Evolutionary conservation across 23 tunicate species (phyloP), one percentile per base, ranked within the genome.

Genomic region (Styela plicata): DNA sequence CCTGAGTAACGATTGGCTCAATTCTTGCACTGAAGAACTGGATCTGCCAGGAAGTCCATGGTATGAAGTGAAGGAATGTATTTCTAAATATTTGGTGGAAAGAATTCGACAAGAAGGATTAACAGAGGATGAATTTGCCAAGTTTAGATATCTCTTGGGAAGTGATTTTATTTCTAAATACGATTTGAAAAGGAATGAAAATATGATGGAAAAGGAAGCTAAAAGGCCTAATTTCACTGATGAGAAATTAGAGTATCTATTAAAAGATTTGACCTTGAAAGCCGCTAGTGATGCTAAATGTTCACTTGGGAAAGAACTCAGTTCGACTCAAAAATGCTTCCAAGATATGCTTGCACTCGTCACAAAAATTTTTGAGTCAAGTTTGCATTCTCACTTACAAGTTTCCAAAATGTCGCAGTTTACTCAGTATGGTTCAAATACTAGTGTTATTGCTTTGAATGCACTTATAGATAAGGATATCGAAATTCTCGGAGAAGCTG

Each of bases 41-140:
- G 74, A 66, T 30, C 33, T 86, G 24, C 97, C 97, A 1, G 97
- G 97, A 17, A 91, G 97, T 70, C 97, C 97, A 24, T 91, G 97
- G 97, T 63, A 86, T 65, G 77, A 63, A 23, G 90, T 82, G 31
- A 27, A 34, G 31, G 82, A 74, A 18, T 32, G 69, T n/a, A 25
- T 91, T 22, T 64, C 84, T 7, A 69, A 80, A 27, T 69, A 75
- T 7, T 70, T 91, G 5, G 90, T 86, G 16, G 83, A 91, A 16
- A 67, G 89, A 79, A 79, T 89, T 24, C 69, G 83, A 1, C 69
- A 83, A 17, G 94, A 89, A 80, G 94, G 94, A 24, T 53, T 91
- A 0, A 83, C 86, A 3, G 73, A 78, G 21, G 67, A 83, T 22
- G 86, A 86, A 71, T 84, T 91, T 25, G 52, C 61, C 1, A 37